phyloP scores from a whole-genome alignment of 2,797 vertebrate genomes.

The Rhyacichthys aspro region DNA sequence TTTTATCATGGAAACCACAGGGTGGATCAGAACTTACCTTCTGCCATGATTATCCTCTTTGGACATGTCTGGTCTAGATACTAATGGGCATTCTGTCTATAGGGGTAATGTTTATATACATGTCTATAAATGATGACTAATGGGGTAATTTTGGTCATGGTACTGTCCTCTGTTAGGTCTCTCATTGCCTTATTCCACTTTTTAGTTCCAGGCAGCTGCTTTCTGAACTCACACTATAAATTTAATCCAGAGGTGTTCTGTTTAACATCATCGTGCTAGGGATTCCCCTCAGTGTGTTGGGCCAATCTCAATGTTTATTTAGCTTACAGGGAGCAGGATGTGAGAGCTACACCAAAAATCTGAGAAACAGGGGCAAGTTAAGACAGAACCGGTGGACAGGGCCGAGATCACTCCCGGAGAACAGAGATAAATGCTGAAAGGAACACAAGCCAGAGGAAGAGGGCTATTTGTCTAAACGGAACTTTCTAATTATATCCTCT shows the following conservation, averaged over 20 bases:
- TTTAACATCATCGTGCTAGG: constrained; percentile 33
- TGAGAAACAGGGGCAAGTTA: constrained; percentile 58
- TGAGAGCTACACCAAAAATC: constrained; percentile 60
- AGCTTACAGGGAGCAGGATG: constrained; percentile 67
- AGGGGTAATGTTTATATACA: too few relatives aligned
- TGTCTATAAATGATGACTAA: too few relatives aligned
- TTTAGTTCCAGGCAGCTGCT: too few relatives aligned
- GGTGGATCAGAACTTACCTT: too few relatives aligned
- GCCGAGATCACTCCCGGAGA: constrained; percentile 54
- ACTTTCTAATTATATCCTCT: constrained; percentile 79
- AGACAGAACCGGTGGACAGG: constrained; percentile 61
- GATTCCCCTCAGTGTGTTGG: constrained; percentile 60
- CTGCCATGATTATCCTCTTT: too few relatives aligned
- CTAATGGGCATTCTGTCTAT: too few relatives aligned
- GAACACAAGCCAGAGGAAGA: constrained; percentile 72
- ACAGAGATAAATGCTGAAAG: constrained; percentile 67
- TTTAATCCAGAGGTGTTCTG: constrained; percentile 20
- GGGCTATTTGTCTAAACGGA: constrained; percentile 75
- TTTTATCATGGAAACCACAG: too few relatives aligned
- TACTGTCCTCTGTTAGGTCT: too few relatives aligned
- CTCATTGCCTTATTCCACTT: too few relatives aligned
- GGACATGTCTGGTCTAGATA: too few relatives aligned
- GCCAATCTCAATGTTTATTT: constrained; percentile 58
- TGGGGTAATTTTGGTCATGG: too few relatives aligned
- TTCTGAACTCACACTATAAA: background rate